Evolutionary conservation across 2,888 invertebrate genomes (phyloP).

Genomic region (Drosophila hamatofila): DNA sequence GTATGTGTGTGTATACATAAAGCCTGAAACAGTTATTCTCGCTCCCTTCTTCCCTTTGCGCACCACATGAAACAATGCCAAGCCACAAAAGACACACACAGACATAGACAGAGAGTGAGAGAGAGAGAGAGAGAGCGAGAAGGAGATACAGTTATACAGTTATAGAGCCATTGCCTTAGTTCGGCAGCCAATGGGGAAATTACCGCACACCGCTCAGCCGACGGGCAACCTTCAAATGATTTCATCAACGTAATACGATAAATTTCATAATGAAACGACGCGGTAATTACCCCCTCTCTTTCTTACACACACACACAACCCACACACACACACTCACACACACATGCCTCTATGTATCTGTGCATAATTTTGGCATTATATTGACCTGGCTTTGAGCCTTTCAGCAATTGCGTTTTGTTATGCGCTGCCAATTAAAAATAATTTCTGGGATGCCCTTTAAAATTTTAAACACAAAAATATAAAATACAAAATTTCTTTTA

Average conservation of each 20-base stretch:
- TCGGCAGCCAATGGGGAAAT: constrained; percentile 77
- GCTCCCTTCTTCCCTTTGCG: constrained; percentile 8
- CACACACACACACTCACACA: too few species aligned
- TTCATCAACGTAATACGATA: constrained; percentile 82
- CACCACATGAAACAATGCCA: constrained; percentile 64
- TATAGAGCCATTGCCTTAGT: background rate
- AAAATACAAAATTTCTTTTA: background rate
- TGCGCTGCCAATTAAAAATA: constrained; percentile 40
- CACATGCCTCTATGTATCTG: constrained; percentile 9
- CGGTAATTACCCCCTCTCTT: constrained; percentile 63
- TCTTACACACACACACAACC: background rate
- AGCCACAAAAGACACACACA: constrained; percentile 38
- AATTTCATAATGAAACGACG: constrained; percentile 80
- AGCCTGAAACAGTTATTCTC: constrained; percentile 10
- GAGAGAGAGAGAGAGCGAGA: background rate
- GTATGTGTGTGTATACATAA: background rate
- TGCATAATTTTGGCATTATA: constrained; percentile 56
- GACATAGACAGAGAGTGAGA: background rate
- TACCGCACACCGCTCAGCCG: constrained; percentile 36
- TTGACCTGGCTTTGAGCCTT: constrained; percentile 43
- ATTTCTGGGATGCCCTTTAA: constrained; percentile 18
- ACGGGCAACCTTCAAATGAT: constrained; percentile 68
- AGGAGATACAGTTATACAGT: constrained; percentile 15
- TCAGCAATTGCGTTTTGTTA: constrained; percentile 26
- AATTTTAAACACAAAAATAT: background rate